These are phyloP conservation scores for Pithys albifrons DNA, from an alignment of 2,113 vertebrate genomes.

Conservation along the genomic window DNA sequence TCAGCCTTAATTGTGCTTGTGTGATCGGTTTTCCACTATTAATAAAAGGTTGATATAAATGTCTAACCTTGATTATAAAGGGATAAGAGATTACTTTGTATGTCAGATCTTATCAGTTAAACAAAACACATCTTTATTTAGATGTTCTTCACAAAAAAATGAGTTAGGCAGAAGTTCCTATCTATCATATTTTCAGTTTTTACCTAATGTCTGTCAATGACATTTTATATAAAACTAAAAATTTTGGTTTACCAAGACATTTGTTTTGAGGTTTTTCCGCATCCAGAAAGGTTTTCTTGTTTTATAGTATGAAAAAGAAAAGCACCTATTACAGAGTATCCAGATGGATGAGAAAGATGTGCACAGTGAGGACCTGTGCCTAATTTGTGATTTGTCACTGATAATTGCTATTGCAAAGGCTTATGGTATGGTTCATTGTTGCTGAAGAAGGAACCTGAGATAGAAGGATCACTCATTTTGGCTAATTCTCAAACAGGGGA, in stretches of 20 bases:
- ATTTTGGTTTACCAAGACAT: not conserved
- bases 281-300: not conserved
- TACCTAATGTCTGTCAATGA: not conserved
- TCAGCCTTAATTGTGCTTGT: not conserved
- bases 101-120: not conserved
- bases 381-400: not conserved
- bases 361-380: not conserved
- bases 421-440: not conserved
- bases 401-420: not conserved
- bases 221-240: not conserved
- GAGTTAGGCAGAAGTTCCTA: not conserved
- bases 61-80: not conserved
- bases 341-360: not conserved
- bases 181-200: not conserved
- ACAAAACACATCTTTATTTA: not conserved
- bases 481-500: not conserved
- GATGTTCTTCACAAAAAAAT: not conserved
- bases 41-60: not conserved
- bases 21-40: not conserved
- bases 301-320: not conserved
- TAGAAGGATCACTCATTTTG: not conserved
- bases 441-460: not conserved
- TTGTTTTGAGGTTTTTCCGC: not conserved
- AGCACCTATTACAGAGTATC: not conserved
- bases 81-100: not conserved